These are phyloP conservation scores for Hedya salicella DNA, from an alignment of 2,888 invertebrate genomes.

Conservation along the genomic window DNA sequence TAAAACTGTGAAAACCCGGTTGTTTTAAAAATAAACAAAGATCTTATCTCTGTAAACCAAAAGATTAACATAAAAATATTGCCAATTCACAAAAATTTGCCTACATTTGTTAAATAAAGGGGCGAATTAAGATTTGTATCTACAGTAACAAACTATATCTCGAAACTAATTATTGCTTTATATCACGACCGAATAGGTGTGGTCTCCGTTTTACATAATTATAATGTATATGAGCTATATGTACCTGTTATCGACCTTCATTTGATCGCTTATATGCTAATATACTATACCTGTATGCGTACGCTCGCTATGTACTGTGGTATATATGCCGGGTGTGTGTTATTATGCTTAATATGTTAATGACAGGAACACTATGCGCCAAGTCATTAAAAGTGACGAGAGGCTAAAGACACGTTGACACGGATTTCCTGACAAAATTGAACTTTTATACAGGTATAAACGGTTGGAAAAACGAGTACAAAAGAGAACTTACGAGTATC, in stretches of 20 bases:
- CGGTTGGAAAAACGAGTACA: too few species aligned
- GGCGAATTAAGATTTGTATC: constrained; percentile 35
- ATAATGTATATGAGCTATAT: constrained; percentile 33
- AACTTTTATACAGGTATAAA: too few species aligned
- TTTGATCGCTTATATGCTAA: constrained; percentile 46
- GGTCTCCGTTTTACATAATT: constrained; percentile 39
- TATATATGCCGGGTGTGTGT: background rate
- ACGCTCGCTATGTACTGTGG: constrained; percentile 10
- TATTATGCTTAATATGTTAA: constrained; percentile 22
- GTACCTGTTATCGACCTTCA: constrained; percentile 41
- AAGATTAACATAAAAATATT: constrained; percentile 14
- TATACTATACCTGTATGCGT: constrained; percentile 29
- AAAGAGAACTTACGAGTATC: too few species aligned
- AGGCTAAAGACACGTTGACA: too few species aligned
- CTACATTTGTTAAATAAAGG: constrained; percentile 23
- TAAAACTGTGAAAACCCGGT: background rate
- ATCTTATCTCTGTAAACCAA: constrained; percentile 10
- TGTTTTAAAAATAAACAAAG: background rate
- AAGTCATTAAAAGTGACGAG: too few species aligned
- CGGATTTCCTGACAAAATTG: too few species aligned
- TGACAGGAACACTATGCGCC: background rate
- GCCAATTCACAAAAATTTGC: constrained; percentile 14
- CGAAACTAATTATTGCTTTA: constrained; percentile 29
- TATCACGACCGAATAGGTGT: constrained; percentile 32
- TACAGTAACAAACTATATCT: constrained; percentile 1